These are phyloP conservation scores for Neostethus bicornis DNA, from an alignment of 2,797 vertebrate genomes.

Conservation along the genomic window DNA sequence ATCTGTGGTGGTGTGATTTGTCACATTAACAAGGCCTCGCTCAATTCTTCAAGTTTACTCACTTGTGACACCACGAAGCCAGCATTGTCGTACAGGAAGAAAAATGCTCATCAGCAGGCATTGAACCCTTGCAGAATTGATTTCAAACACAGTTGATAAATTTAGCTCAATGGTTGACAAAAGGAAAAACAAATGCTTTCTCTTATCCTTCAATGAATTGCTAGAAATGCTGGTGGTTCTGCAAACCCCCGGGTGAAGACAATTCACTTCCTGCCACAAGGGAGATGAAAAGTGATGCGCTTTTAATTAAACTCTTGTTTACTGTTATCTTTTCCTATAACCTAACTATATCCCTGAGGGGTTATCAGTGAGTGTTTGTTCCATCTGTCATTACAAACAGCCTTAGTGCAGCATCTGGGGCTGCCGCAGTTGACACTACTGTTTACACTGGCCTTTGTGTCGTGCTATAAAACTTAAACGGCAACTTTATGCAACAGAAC, in stretches of 20 bases:
- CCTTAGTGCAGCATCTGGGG: conserved; percentile 19
- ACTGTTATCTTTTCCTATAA: conserved; percentile 71
- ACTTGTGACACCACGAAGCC: neutral
- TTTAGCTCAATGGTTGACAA: conserved; percentile 29
- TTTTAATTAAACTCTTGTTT: conserved; percentile 78
- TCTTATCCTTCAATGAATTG: conserved; percentile 42
- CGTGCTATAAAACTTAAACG: conserved; percentile 17
- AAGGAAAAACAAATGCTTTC: conserved; percentile 27
- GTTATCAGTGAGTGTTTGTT: conserved; percentile 22
- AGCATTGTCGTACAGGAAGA: neutral
- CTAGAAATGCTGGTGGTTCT: conserved; percentile 31
- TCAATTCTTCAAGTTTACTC: neutral
- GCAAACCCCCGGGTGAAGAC: conserved; percentile 35
- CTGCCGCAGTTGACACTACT: conserved; percentile 12
- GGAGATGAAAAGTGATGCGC: conserved; percentile 60
- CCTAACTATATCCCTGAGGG: conserved; percentile 58
- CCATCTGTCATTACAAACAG: conserved; percentile 56
- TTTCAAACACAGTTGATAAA: conserved; percentile 19
- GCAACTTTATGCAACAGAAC: conserved; percentile 28
- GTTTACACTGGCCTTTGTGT: conserved; percentile 15
- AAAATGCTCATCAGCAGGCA: conserved; percentile 7
- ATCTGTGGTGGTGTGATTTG: neutral
- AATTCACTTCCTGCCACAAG: conserved; percentile 57
- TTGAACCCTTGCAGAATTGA: conserved; percentile 6
- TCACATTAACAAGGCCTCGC: neutral